These are phyloP conservation scores for Nemoura dubitans DNA, from an alignment of 2,888 invertebrate species.

Conservation along the genomic window DNA sequence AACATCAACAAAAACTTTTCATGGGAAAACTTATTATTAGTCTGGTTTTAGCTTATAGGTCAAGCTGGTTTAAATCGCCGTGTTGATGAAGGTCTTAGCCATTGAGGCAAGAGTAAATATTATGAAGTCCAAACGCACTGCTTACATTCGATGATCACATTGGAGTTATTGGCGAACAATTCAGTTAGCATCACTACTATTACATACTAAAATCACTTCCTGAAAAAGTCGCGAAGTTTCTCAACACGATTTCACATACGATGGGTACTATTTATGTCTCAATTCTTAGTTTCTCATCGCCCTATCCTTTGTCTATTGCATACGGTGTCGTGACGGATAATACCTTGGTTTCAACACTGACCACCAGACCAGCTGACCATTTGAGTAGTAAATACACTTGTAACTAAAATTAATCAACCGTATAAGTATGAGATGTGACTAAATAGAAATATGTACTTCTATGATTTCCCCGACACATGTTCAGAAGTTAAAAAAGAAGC, in stretches of 20 bases:
- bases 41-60: neutral
- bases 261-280: slow-evolving; percentile 1
- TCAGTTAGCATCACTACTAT: neutral
- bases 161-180: neutral
- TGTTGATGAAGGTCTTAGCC: neutral
- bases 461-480: neutral
- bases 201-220: neutral
- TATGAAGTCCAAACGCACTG: neutral
- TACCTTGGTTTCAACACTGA: slow-evolving; percentile 12
- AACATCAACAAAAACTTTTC: neutral
- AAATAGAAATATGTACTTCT: neutral
- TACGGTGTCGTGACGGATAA: neutral
- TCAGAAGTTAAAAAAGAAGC: neutral
- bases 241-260: neutral
- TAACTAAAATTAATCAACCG: neutral
- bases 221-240: neutral
- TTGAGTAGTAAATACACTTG: neutral
- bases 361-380: slow-evolving; percentile 7
- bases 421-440: neutral
- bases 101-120: slow-evolving; percentile 31
- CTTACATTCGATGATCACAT: neutral
- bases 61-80: neutral
- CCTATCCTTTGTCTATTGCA: neutral
- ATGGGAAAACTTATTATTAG: neutral
- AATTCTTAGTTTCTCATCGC: neutral